phyloP scores from a whole-genome alignment of 2,888 invertebrate genomes.

The Drosophila parthenogenetica region DNA sequence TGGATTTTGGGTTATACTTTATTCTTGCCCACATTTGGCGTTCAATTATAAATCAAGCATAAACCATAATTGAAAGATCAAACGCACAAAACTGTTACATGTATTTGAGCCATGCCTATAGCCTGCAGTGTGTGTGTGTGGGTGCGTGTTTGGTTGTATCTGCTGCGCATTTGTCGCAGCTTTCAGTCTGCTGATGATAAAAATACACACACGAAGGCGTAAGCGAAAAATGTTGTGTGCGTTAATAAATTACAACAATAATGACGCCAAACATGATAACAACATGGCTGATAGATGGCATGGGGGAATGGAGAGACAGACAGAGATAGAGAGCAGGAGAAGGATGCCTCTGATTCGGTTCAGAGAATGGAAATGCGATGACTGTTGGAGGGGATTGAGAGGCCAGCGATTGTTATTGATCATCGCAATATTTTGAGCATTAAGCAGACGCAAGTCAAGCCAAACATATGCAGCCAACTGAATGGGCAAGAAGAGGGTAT shows the following conservation, averaged over 20 bases:
- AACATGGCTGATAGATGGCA: slow-evolving; percentile 56
- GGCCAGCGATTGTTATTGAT: slow-evolving; percentile 75
- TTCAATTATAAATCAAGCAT: slow-evolving; percentile 77
- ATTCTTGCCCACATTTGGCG: slow-evolving; percentile 49
- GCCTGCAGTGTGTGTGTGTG: background rate
- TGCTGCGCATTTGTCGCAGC: slow-evolving; percentile 68
- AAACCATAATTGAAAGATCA: slow-evolving; percentile 77
- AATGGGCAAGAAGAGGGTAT: background rate
- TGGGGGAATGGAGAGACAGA: background rate
- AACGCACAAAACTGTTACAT: slow-evolving; percentile 52
- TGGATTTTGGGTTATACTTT: slow-evolving; percentile 19
- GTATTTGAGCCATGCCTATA: slow-evolving; percentile 14
- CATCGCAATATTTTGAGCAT: slow-evolving; percentile 81
- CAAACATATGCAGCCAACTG: slow-evolving; percentile 70
- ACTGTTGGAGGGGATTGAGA: background rate
- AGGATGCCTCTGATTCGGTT: slow-evolving; percentile 41
- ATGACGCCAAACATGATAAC: slow-evolving; percentile 80
- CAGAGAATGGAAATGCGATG: background rate
- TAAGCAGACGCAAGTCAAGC: slow-evolving; percentile 76
- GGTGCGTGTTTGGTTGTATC: slow-evolving; percentile 16
- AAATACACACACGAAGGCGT: slow-evolving; percentile 60
- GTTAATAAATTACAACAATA: slow-evolving; percentile 80
- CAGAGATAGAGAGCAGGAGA: background rate
- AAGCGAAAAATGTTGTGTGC: slow-evolving; percentile 75
- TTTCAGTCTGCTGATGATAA: slow-evolving; percentile 61